A percentile compares a stretch with the other conserved stretches of the same genome.
phyloP scores from a whole-genome alignment of 2,797 vertebrate species.

The Epinephelus coioides region DNA sequence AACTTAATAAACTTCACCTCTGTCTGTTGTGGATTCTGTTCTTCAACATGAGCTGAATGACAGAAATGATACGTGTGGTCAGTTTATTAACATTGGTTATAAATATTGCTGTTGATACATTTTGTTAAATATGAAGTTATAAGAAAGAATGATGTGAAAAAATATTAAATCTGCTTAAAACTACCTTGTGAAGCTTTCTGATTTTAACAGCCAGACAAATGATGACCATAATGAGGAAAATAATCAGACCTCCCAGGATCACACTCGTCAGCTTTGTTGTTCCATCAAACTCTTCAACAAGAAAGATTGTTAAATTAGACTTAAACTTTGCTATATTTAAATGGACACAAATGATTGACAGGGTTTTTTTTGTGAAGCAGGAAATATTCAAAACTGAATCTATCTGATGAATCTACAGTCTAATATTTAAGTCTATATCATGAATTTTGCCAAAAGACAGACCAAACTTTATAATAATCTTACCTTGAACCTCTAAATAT shows the following conservation, averaged over 20 bases:
- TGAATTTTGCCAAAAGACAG: not conserved
- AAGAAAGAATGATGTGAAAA: not conserved
- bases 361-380: too few relatives aligned
- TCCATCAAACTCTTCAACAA: not conserved
- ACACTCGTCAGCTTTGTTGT: fast-evolving
- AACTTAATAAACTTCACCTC: conserved; percentile 1
- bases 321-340: too few relatives aligned
- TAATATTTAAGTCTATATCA: not conserved
- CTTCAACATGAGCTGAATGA: conserved; percentile 19
- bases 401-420: too few relatives aligned
- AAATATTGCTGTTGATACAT: not conserved
- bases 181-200: conserved; percentile 29
- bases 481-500: conserved; percentile 35
- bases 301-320: not conserved
- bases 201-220: conserved; percentile 8
- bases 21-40: not conserved
- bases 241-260: not conserved
- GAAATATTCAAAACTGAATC: too few relatives aligned
- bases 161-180: fast-evolving
- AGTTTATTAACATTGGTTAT: not conserved
- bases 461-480: not conserved
- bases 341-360: too few relatives aligned
- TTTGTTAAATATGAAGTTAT: not conserved
- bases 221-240: not conserved
- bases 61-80: not conserved